Conservation (phyloP, 2,797 vertebrate species). For the Oryzias sinensis region DNA sequence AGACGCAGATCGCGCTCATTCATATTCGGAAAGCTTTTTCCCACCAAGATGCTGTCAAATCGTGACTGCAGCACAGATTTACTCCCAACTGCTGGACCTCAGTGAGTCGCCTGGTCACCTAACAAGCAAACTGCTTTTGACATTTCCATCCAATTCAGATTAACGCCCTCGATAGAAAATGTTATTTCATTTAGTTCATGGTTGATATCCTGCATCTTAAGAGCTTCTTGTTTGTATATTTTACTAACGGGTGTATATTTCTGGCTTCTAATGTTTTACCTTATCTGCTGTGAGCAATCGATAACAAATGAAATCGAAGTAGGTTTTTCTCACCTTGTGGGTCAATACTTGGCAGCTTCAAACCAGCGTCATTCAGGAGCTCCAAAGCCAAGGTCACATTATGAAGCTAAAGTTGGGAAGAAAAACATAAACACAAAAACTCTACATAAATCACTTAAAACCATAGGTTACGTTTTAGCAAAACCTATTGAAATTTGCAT, state of each 20-base stretch:
- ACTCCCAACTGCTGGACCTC: constrained; percentile 21
- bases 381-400: constrained; percentile 89
- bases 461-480: too few relatives aligned
- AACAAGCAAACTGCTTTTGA: constrained; percentile 33
- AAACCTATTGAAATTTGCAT: too few relatives aligned
- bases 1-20: constrained; percentile 41
- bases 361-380: constrained; percentile 77
- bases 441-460: background rate
- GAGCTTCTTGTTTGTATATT: too few relatives aligned
- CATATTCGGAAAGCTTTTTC: constrained; percentile 46
- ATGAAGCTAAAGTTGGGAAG: constrained; percentile 78
- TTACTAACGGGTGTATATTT: too few relatives aligned
- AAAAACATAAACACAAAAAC: constrained; percentile 2
- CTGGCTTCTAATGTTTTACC: too few relatives aligned
- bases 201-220: constrained; percentile 9
- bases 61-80: constrained; percentile 36
- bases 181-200: constrained; percentile 39
- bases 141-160: constrained; percentile 34
- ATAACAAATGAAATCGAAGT: too few relatives aligned
- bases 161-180: constrained; percentile 33
- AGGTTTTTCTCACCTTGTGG: constrained; percentile 82
- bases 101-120: constrained; percentile 4
- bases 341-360: constrained; percentile 73
- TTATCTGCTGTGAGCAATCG: too few relatives aligned
- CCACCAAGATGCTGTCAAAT: constrained; percentile 35